phyloP scores from a whole-genome alignment of 2,888 invertebrate species.

The Onchidella celtica region DNA sequence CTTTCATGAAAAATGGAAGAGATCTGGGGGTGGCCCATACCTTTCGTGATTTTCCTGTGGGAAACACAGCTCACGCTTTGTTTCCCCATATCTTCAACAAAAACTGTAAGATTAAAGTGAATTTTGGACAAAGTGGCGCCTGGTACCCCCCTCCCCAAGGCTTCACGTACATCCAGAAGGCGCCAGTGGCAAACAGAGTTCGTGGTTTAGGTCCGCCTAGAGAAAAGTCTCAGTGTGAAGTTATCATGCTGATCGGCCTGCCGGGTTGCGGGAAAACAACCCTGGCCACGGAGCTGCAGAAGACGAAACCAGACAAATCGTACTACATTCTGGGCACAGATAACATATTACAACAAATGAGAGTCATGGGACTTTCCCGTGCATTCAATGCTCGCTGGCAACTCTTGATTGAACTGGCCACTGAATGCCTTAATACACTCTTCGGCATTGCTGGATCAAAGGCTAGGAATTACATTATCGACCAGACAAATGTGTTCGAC shows the following conservation, averaged over 20 bases:
- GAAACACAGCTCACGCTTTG: conserved; percentile 84
- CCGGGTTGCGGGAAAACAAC: conserved; percentile 95
- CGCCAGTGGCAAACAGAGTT: conserved; percentile 81
- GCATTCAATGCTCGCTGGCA: conserved; percentile 91
- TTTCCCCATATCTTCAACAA: conserved; percentile 95
- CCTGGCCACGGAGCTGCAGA: conserved; percentile 89
- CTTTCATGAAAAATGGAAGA: conserved; percentile 91
- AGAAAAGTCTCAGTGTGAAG: conserved; percentile 80
- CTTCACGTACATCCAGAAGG: conserved; percentile 80
- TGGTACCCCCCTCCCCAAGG: conserved; percentile 75
- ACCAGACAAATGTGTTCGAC: conserved; percentile 98
- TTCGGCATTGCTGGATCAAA: conserved; percentile 88
- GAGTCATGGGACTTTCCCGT: conserved; percentile 91
- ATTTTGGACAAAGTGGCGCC: conserved; percentile 87
- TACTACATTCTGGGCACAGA: conserved; percentile 93
- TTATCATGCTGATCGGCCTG: conserved; percentile 92
- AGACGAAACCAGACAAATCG: conserved; percentile 87
- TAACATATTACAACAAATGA: conserved; percentile 92
- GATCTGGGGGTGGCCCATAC: conserved; percentile 88
- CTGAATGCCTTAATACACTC: conserved; percentile 88
- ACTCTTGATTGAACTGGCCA: conserved; percentile 90
- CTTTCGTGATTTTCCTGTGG: conserved; percentile 85
- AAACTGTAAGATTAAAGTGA: conserved; percentile 90
- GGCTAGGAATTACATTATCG: conserved; percentile 92
- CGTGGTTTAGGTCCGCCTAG: conserved; percentile 87